Conservation (phyloP, 2,797 vertebrate species). For the Chloroceryle amazona region DNA sequence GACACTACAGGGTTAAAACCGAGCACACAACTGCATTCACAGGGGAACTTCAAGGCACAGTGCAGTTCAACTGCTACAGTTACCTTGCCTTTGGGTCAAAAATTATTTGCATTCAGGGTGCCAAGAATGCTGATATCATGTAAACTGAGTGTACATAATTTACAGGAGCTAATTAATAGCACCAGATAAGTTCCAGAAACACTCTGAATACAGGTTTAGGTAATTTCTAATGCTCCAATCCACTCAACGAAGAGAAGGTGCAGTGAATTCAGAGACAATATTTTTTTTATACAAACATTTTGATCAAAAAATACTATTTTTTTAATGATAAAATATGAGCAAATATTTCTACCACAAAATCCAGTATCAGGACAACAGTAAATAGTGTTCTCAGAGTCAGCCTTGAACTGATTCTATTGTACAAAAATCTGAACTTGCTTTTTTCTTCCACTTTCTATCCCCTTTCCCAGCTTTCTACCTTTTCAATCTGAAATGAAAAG, state of each 20-base stretch:
- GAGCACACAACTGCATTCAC: fast-evolving
- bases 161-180: neutral
- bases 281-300: neutral
- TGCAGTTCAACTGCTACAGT: neutral
- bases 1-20: neutral
- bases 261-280: neutral
- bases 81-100: neutral
- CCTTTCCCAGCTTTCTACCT: neutral
- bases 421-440: neutral
- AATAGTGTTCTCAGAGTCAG: neutral
- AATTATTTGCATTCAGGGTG: neutral
- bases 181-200: neutral
- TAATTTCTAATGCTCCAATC: neutral
- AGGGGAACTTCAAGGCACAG: neutral
- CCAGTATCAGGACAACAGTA: fast-evolving
- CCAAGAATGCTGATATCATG: neutral
- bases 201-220: neutral
- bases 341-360: neutral
- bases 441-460: neutral
- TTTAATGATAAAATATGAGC: neutral
- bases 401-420: neutral
- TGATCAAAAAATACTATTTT: neutral
- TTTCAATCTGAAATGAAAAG: neutral
- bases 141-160: neutral
- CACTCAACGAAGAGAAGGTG: neutral